A percentile compares a stretch with the other conserved stretches of the same genome.
Evolutionary conservation across 2,113 vertebrate genomes (phyloP).

Genomic region (Lethenteron camtschaticum): DNA sequence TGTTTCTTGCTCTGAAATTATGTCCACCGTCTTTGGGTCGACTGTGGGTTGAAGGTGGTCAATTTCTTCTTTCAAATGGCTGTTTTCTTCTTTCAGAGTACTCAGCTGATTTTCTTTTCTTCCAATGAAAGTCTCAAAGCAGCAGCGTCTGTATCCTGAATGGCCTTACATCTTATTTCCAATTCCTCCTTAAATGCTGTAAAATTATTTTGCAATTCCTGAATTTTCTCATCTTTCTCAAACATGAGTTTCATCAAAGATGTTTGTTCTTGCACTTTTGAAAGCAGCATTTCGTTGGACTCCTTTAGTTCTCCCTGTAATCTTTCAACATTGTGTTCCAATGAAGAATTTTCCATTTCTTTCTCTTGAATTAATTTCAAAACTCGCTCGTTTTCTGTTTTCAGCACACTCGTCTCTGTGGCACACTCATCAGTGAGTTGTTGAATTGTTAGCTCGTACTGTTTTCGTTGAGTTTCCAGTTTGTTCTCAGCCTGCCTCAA

Average conservation of each 20-base stretch:
- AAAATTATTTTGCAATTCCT: constrained; percentile 20
- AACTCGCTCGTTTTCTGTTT: constrained; percentile 38
- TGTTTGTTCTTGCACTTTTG: constrained; percentile 53
- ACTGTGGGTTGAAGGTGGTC: constrained; percentile 33
- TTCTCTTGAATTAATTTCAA: constrained; percentile 51
- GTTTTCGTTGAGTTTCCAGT: constrained; percentile 31
- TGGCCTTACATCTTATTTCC: constrained; percentile 18
- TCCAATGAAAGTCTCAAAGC: constrained; percentile 16
- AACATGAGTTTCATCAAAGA: constrained; percentile 52
- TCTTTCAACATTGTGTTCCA: constrained; percentile 40
- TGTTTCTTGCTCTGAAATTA: constrained; percentile 58
- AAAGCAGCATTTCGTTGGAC: constrained; percentile 51
- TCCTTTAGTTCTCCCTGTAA: constrained; percentile 36
- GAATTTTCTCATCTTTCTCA: constrained; percentile 51
- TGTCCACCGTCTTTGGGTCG: constrained; percentile 51
- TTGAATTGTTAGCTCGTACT: constrained; percentile 42
- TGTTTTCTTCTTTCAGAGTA: constrained; percentile 85
- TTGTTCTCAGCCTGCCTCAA: constrained; percentile 30
- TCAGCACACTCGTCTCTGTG: constrained; percentile 34
- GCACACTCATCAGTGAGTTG: constrained; percentile 31
- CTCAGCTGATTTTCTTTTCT: constrained; percentile 57
- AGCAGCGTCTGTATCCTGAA: constrained; percentile 11
- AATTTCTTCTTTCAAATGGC: constrained; percentile 76
- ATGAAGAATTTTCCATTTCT: constrained; percentile 39
- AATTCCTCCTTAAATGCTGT: constrained; percentile 17